Evolutionary conservation across 2,888 invertebrate species (phyloP).

Genomic region (Diaprepes abbreviatus): DNA sequence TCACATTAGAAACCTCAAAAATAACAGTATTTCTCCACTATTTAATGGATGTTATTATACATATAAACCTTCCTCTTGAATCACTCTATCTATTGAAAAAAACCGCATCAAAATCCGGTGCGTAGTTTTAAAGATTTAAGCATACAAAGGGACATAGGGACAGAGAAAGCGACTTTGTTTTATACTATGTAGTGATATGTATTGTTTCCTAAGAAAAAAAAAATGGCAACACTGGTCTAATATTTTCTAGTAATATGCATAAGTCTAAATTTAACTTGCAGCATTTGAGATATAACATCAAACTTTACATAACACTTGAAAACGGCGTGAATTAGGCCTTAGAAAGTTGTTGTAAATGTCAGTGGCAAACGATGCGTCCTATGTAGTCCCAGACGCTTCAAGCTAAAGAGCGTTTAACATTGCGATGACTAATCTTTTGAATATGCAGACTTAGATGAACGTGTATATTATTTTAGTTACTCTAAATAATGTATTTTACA

Average conservation of each 20-base stretch:
- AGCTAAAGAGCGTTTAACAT: constrained; percentile 43
- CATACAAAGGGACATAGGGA: too few relatives aligned
- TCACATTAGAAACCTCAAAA: too few relatives aligned
- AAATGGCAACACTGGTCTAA: too few relatives aligned
- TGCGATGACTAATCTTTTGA: constrained; percentile 39
- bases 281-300: constrained; percentile 35
- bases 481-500: constrained; percentile 35
- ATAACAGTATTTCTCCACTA: too few relatives aligned
- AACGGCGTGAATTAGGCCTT: constrained; percentile 40
- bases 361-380: constrained; percentile 33
- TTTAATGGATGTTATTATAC: too few relatives aligned
- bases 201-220: too few relatives aligned
- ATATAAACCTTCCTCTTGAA: too few relatives aligned
- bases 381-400: constrained; percentile 32
- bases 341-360: constrained; percentile 42
- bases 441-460: constrained; percentile 30
- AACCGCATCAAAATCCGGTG: too few relatives aligned
- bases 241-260: constrained; percentile 20
- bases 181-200: too few relatives aligned
- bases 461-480: constrained; percentile 40
- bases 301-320: constrained; percentile 48
- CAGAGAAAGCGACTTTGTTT: too few relatives aligned
- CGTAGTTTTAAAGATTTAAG: too few relatives aligned
- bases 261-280: constrained; percentile 35
- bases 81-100: too few relatives aligned